Conservation (phyloP, 2,797 vertebrate species). For the Scolopax rusticola region DNA sequence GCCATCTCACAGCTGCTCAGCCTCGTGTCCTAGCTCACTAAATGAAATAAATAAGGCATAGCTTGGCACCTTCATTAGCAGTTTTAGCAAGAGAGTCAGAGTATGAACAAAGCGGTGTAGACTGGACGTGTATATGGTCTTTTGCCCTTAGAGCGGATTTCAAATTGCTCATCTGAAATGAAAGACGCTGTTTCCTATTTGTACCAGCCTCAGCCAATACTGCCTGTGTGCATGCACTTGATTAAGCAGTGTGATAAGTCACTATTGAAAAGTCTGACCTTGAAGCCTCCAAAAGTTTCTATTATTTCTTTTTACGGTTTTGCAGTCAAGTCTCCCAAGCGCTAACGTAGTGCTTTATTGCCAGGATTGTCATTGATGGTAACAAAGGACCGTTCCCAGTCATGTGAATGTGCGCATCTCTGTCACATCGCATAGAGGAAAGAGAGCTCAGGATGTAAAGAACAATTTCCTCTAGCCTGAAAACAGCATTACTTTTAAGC, state of each 20-base stretch:
- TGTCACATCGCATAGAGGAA: not conserved
- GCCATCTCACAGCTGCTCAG: not conserved
- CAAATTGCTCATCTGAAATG: not conserved
- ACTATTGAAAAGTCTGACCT: constrained; percentile 31
- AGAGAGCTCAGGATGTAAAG: not conserved
- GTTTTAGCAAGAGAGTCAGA: not conserved
- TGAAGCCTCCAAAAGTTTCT: constrained; percentile 49
- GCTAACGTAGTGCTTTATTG: constrained; percentile 24
- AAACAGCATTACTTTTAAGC: not conserved
- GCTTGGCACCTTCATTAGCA: not conserved
- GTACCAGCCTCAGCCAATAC: not conserved
- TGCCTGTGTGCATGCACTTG: not conserved
- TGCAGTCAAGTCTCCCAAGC: constrained; percentile 12
- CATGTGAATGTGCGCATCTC: not conserved
- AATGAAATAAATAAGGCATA: not conserved
- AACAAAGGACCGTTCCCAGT: not conserved
- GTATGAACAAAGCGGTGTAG: not conserved
- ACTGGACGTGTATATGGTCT: not conserved
- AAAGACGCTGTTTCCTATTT: not conserved
- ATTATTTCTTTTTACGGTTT: constrained; percentile 23
- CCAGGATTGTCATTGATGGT: not conserved
- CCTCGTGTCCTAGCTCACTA: not conserved
- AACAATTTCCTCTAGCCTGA: not conserved
- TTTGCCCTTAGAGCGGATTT: constrained; percentile 19
- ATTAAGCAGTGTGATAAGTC: not conserved